These are phyloP conservation scores for Columba janthina DNA, from an alignment of 2,113 vertebrate genomes.

Conservation along the genomic window DNA sequence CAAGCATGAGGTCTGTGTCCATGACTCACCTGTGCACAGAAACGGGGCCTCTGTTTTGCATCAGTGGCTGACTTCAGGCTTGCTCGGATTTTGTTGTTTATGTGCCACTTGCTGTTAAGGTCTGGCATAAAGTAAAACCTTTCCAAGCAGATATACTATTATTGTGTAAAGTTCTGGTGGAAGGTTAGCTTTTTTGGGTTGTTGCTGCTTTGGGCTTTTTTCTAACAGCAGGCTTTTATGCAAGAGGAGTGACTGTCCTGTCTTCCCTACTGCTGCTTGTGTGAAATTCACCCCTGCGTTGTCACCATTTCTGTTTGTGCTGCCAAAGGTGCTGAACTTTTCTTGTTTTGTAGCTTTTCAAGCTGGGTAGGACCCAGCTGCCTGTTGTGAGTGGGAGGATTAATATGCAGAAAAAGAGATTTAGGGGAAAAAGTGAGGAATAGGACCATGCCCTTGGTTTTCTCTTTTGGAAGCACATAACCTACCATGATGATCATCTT, in stretches of 20 bases:
- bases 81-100: background rate
- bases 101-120: background rate
- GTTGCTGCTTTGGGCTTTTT: background rate
- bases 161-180: background rate
- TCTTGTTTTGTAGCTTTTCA: background rate
- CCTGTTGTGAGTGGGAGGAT: background rate
- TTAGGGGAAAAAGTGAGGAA: background rate
- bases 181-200: background rate
- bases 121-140: background rate
- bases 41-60: background rate
- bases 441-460: background rate
- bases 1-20: background rate
- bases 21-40: background rate
- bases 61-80: background rate
- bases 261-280: background rate
- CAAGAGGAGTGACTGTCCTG: background rate
- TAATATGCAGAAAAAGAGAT: background rate
- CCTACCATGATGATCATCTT: background rate
- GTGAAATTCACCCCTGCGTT: fast-evolving
- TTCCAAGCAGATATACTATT: background rate
- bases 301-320: fast-evolving
- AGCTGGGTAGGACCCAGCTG: background rate
- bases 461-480: background rate
- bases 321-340: background rate
- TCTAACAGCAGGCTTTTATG: background rate